Percentiles rank a stretch among this genome's conserved stretches.
Evolutionary conservation across 2,113 vertebrate species (phyloP).

Genomic region (Corythoichthys haematopterus): DNA sequence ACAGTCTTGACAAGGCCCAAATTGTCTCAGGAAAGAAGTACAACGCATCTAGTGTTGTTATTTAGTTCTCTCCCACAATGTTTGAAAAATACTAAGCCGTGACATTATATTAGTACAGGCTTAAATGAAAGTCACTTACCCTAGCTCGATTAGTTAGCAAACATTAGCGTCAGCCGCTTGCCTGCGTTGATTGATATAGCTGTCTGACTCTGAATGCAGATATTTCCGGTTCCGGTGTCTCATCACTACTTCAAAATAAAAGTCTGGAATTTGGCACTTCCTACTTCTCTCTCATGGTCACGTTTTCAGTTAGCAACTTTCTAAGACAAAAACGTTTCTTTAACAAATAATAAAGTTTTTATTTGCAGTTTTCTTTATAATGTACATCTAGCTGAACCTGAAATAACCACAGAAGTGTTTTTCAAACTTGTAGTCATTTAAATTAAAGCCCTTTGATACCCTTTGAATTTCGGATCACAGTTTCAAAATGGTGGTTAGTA

Average conservation of each 20-base stretch:
- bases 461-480: no score
- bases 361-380: no score
- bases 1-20: conserved; percentile 38
- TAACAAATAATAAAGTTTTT: no score
- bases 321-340: no score
- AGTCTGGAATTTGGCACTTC: not conserved
- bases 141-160: conserved; percentile 61
- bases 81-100: not conserved
- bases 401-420: no score
- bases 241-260: conserved; percentile 60
- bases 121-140: conserved; percentile 48
- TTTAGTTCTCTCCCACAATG: not conserved
- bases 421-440: no score
- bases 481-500: no score
- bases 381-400: no score
- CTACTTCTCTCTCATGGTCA: no score
- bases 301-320: no score
- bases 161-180: conserved; percentile 71
- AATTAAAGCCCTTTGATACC: no score
- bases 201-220: conserved; percentile 62
- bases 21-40: conserved; percentile 24
- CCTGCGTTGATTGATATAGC: conserved; percentile 65
- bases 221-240: conserved; percentile 52
- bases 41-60: conserved; percentile 18
- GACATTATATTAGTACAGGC: not conserved